Evolutionary conservation across 2,888 invertebrate species (phyloP).

Genomic region (Acholoe squamosa): DNA sequence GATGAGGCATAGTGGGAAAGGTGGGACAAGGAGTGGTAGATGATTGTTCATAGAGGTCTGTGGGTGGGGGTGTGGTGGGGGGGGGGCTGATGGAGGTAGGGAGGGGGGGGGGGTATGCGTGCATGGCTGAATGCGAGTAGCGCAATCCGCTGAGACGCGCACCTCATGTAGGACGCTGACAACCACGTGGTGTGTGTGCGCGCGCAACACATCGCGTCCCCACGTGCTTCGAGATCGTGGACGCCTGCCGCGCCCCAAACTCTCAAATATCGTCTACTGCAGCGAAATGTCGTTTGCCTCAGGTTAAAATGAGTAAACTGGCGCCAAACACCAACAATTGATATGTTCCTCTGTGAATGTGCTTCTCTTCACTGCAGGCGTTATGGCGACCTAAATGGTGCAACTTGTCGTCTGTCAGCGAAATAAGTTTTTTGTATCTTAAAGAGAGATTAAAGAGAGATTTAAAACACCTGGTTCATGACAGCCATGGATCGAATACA

Average conservation of each 20-base stretch:
- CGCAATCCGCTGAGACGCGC: background rate
- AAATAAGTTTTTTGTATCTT: too few species aligned
- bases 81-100: background rate
- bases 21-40: background rate
- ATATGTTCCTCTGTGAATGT: too few species aligned
- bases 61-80: background rate
- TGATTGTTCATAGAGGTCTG: background rate
- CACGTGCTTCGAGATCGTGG: conserved; percentile 39
- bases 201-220: conserved; percentile 12
- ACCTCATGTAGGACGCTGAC: conserved; percentile 10
- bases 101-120: background rate
- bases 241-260: background rate
- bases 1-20: background rate
- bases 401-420: too few species aligned
- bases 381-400: too few species aligned
- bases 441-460: too few species aligned
- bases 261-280: background rate
- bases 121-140: background rate
- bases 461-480: too few species aligned
- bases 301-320: too few species aligned
- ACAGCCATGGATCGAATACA: too few species aligned
- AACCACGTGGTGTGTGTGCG: conserved; percentile 1
- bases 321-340: too few species aligned
- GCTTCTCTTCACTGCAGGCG: too few species aligned
- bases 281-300: too few species aligned